Evolutionary conservation across 2,113 vertebrate genomes (phyloP), one percentile per base, ranked within the genome.

Genomic region (Seriola rivoliana): DNA sequence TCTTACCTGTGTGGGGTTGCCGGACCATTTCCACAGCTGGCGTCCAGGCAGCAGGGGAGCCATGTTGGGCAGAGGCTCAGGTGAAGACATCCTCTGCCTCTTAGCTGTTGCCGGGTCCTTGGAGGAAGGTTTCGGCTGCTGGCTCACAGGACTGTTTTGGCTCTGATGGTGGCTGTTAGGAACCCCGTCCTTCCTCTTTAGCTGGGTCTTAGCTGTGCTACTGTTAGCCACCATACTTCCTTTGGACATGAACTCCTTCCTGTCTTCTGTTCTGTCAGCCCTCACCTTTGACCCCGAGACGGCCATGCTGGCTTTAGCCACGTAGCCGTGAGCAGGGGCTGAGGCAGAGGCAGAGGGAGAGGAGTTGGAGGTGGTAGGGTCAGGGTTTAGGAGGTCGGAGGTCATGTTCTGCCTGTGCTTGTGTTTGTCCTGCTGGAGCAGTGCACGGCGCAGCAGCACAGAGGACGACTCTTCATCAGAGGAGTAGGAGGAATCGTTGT

Each of bases 1-100:
- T 29, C 71, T 21, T 92, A 99, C 98, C 97, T 99, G 98, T 1
- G 98, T 99, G 85, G 98, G 98, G 90, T 96, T 98, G 84, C 98
- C 98, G 0, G 98, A 99, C 98, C 98, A 99, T 89, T 96, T 97
- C 98, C 98, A 99, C 80, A 99, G 96, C 93, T 99, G 98, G 55
- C 96, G 96, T 19, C 97, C 97, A 0, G 97, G 96, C 84, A 97
- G 93, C 92, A 97, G 97, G 48, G 97, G 94, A 0, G 97, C 94
- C 89, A 96, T 96, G 94, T 96, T 97, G 89, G 96, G 93, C 91
- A 96, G 95, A 89, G 96, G 95, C 86, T 97, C 97, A 73, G 97
- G 96, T 68, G 97, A 97, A 34, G 97, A 97, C 94, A 97, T 95
- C 91, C 97, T 97, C 94, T 97, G 98, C 92, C 96, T 96, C 94